Evolutionary conservation across 1,140 invertebrate genomes (phyloP).

Genomic region (Scaptomyza hsui): DNA sequence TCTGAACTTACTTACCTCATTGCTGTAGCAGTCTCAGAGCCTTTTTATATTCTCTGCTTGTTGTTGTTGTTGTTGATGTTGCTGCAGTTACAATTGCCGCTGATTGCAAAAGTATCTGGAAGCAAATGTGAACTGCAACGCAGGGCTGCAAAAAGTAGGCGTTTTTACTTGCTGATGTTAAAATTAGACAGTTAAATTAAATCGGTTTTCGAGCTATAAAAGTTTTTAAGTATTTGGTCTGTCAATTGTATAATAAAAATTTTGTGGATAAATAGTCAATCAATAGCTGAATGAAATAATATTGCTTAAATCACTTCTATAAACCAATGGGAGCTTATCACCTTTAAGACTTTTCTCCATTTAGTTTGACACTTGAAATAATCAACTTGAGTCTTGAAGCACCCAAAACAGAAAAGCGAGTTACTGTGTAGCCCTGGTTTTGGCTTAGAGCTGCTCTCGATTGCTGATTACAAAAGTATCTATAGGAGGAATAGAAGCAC

Average conservation of each 20-base stretch:
- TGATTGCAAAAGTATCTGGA: slow-evolving; percentile 63
- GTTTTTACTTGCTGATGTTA: neutral
- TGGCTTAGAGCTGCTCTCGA: slow-evolving; percentile 37
- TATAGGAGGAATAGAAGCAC: slow-evolving; percentile 44
- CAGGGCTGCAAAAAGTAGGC: slow-evolving; percentile 32
- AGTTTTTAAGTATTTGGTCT: neutral
- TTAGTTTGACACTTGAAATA: neutral
- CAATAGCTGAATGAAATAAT: too few species aligned
- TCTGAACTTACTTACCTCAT: slow-evolving; percentile 46
- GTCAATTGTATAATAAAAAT: too few species aligned
- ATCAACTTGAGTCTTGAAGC: neutral
- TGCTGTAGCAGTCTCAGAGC: slow-evolving; percentile 37
- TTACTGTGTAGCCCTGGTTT: slow-evolving; percentile 34
- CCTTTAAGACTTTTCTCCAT: too few species aligned
- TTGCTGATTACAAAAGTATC: slow-evolving; percentile 52
- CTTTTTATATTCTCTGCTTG: slow-evolving; percentile 35
- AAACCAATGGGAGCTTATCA: too few species aligned
- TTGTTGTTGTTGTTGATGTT: slow-evolving; percentile 15
- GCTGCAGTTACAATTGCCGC: slow-evolving; percentile 56
- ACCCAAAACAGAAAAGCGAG: neutral
- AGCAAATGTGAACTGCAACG: slow-evolving; percentile 29
- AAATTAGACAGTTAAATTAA: neutral
- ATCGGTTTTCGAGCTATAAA: neutral
- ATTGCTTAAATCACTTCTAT: too few species aligned
- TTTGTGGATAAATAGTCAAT: too few species aligned